Evolutionary conservation across 2,888 invertebrate genomes (phyloP).

Genomic region (Lepidocyrtoides sp.): DNA sequence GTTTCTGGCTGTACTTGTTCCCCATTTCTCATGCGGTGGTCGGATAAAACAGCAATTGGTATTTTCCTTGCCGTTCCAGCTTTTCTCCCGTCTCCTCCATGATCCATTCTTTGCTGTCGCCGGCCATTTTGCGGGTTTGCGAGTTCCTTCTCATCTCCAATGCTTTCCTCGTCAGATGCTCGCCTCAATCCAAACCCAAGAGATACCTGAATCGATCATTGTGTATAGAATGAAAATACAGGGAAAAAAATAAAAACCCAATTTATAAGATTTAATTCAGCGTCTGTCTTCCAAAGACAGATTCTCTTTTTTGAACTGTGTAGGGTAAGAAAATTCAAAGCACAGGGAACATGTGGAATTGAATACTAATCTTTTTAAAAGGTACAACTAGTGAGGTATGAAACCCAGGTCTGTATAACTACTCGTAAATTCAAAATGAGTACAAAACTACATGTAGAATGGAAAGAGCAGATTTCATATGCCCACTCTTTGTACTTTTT

Average conservation of each 20-base stretch:
- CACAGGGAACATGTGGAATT: not conserved
- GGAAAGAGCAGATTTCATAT: too few relatives aligned
- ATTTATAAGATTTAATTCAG: conserved; percentile 52
- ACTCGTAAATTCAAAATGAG: not conserved
- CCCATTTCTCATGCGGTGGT: conserved; percentile 54
- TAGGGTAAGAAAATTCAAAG: not conserved
- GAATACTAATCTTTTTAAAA: conserved; percentile 3
- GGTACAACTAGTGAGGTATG: not conserved
- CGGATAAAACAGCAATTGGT: conserved; percentile 47
- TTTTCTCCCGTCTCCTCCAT: conserved; percentile 52
- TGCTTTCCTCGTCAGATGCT: conserved; percentile 83
- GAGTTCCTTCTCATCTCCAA: conserved; percentile 83
- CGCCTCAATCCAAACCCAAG: conserved; percentile 83
- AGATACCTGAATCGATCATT: conserved; percentile 76
- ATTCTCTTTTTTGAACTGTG: not conserved
- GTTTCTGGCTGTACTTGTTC: conserved; percentile 83
- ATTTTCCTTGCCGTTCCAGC: conserved; percentile 57
- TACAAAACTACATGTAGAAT: too few relatives aligned
- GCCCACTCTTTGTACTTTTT: too few relatives aligned
- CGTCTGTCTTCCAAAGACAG: not conserved
- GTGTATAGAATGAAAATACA: not conserved
- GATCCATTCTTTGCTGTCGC: conserved; percentile 31
- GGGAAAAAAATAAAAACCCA: conserved; percentile 19
- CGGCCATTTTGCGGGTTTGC: conserved; percentile 67
- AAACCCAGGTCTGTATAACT: not conserved